Base-by-base conservation (phyloP, 2,113 vertebrate species). In the Pithys albifrons region DNA sequence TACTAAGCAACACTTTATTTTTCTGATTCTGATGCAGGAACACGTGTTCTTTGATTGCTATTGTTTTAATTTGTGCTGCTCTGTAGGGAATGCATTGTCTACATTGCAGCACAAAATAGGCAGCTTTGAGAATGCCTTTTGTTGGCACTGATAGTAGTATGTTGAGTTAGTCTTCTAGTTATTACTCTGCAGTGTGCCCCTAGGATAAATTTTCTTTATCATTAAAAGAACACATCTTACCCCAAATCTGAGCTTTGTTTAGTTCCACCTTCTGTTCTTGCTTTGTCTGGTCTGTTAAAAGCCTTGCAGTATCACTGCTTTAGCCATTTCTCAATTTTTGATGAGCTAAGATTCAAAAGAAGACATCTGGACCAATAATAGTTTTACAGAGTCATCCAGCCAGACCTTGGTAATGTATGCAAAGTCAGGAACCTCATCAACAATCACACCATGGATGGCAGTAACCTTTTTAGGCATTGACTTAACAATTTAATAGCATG, bases 341-440 rank as follows among this genome's bases (percentile, higher is more conserved):
- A 86, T 55, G 43, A 94, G 39, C 43, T 64, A 67, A 74, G 67
- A 52, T 81, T 95, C 69, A 90, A 85, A 95, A 83, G 46, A 85
- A 96, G 64, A 77, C 37, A 69, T 72, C 59, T 96, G 65, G 82
- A 73, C 71, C 92, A 84, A 67, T 95, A 88, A 92, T 14, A n/a
- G 59, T 80, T 93, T 96, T 84, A 95, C 51, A 75, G 81, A 93
- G 59, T 86, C 75, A 61, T 84, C 61, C 57, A 93, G 48, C 3
- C n/a, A 96, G 90, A 77, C 85, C 33, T 75, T 43, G 33, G 33
- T 96, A 97, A 97, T 93, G 28, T 84, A 97, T 97, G 93, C 95
- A 94, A 96, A 96, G 88, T 96, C 92, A 95, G 96, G 92, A 96
- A 94, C 65, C 43, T 93, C 90, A 94, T 96, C 92, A 96, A 85